Base-by-base conservation (phyloP, 2,888 invertebrate genomes). In the Nymphalis polychloros region DNA sequence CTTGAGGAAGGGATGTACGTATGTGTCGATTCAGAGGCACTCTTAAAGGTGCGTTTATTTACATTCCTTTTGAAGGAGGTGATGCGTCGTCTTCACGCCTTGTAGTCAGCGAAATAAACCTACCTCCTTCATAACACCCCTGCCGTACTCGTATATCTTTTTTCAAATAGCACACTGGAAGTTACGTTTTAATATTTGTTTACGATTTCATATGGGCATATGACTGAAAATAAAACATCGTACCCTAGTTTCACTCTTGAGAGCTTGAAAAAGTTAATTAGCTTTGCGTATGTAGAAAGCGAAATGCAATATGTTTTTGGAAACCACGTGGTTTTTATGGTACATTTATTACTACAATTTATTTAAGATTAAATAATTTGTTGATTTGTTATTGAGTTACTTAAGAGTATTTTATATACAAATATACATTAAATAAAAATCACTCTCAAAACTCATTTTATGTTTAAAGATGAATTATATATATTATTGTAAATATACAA, bases 1-100 rank as follows among this genome's bases (percentile, higher is more conserved):
- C 57, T 66, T 68, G 63, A 68, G 41, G 63, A 66, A 75, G 16
- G 75, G 76, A 75, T 76, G 78, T 75, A 78, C 78, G 77, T 76
- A 81, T 81, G 84, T 83, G 87, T 85, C 85, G 89, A 89, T 88
- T 89, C 88, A 89, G 78, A 88, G 88, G 84, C 86, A 89, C 86
- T 83, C 81, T 79, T 81, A 74, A 81, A 84, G 81, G 84, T 87
- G 88, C 89, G 89, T 89, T 82, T 90, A 89, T 90, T 90, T 90
- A 85, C 90, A 77, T 79, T 84, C 79, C 88, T 87, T 89, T 89
- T 84, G 87, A 89, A 88, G 84, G 79, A 88, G 88, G 86, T 87
- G 88, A 88, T 87, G 88, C 87, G 86, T 85, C 81, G 83, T 81
- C 81, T 87, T 86, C 84, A 84, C 87, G 85, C 84, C 84, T 81